phyloP scores from a whole-genome alignment of 2,797 vertebrate genomes.

The Schizopygopsis pylzovi region DNA sequence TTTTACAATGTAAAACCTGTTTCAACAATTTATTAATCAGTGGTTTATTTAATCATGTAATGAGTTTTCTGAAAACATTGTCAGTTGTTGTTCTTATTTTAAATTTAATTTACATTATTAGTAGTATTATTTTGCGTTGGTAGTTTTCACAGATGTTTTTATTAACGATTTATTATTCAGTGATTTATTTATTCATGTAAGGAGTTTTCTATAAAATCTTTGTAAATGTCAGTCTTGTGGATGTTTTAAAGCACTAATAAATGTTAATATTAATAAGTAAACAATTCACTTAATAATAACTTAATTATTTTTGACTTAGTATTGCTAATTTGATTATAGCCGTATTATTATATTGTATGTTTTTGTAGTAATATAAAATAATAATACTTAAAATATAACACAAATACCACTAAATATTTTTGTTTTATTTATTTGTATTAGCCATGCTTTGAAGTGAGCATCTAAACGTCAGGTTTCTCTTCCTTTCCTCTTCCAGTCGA shows the following conservation, averaged over 20 bases:
- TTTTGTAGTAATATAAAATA: no score
- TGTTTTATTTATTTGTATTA: neutral
- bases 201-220: no score
- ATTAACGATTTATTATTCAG: neutral
- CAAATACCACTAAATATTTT: no score
- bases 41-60: no score
- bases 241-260: neutral
- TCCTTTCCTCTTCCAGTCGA: conserved; percentile 81
- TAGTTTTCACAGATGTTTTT: neutral
- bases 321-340: no score
- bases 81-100: neutral
- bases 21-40: neutral
- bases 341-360: no score
- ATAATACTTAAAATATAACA: no score
- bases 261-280: neutral
- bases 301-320: neutral
- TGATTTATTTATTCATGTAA: neutral
- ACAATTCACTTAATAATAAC: neutral
- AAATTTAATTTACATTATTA: neutral
- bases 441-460: no score
- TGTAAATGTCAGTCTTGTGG: neutral
- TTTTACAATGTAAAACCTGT: no score
- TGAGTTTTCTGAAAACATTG: neutral
- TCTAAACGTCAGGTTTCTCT: neutral
- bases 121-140: neutral